Base-by-base conservation (phyloP, 2,797 vertebrate genomes). In the Thunnus albacares region DNA sequence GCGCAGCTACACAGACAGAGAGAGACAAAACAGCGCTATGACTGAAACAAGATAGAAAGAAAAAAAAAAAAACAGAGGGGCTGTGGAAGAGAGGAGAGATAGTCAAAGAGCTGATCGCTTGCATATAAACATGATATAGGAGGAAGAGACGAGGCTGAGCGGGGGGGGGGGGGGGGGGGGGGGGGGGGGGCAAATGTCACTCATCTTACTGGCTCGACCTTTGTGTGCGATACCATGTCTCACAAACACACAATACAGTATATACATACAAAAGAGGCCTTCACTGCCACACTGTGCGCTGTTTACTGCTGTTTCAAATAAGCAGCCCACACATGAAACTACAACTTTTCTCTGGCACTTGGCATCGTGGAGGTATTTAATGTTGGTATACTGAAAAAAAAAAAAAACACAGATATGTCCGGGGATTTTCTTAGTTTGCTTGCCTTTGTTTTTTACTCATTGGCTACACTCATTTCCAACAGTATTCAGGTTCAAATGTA, bases 1-100 rank as follows among this genome's bases (percentile, higher is more conserved):
- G 66, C 82, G 81, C 64, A 77, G 82, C 83, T 69, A 59, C 57
- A 76, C 69, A 84, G 67, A 86, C 71, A 60, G 58, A 81, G 22
- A 64, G 52, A 74, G 58, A 77, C 53, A 77, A 87, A 80, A 74
- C 79, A 79, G 51, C 0, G 22, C 69, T 80, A 72, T 11, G 56
- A 82, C 76, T 74, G 80, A 87, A 89, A 84, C 57, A 59, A 86
- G 79, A 87, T 66, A 52, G 69, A 75, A 63, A 88, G 52, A 77
- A 61, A 83, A 24, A 24, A 24, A 24, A 22, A 24, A 73, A 80
- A 35, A 75, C 12, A 14, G 9, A 60, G 24, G 9, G 55, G 58
- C 55, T 12, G 38, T 60, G 47, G 57, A 65, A 52, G 18, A 68
- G 73, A 74, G 59, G 56, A 57, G 57, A 69, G 67, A 49, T 66